Evolutionary conservation across 2,888 invertebrate genomes (phyloP).

Genomic region (Phrixothrix hirtus): DNA sequence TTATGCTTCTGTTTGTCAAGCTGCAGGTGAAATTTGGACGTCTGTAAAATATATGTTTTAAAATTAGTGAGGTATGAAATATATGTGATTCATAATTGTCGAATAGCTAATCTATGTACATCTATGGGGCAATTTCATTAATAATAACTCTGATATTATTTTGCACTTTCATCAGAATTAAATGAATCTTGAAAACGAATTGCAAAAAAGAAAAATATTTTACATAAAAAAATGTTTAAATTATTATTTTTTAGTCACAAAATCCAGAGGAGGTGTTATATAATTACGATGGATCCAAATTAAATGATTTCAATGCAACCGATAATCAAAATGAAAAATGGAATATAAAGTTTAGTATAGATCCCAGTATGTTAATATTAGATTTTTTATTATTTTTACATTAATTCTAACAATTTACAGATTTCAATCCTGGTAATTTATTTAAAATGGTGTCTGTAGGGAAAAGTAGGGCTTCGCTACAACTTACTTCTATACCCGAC

Average conservation of each 20-base stretch:
- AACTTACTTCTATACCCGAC: not conserved
- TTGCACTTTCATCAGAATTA: no score
- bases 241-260: slow-evolving; percentile 23
- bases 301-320: slow-evolving; percentile 58
- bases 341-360: slow-evolving; percentile 58
- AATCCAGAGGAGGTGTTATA: slow-evolving; percentile 36
- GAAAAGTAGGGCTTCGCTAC: not conserved
- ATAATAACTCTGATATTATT: no score
- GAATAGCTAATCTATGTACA: no score
- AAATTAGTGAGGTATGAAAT: no score
- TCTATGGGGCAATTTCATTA: no score
- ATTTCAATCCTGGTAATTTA: slow-evolving; percentile 1
- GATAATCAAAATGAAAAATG: slow-evolving; percentile 65
- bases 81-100: no score
- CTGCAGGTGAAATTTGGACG: no score
- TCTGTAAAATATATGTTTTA: no score
- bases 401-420: slow-evolving; percentile 3
- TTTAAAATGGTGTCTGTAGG: not conserved
- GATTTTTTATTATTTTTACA: not conserved
- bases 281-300: slow-evolving; percentile 49
- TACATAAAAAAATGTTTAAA: slow-evolving; percentile 6
- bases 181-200: no score
- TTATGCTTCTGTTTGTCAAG: no score
- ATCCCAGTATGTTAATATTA: slow-evolving; percentile 49
- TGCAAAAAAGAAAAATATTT: not conserved